These are phyloP conservation scores for Leucozona laternaria DNA, from an alignment of 2,888 invertebrate genomes.

Conservation along the genomic window DNA sequence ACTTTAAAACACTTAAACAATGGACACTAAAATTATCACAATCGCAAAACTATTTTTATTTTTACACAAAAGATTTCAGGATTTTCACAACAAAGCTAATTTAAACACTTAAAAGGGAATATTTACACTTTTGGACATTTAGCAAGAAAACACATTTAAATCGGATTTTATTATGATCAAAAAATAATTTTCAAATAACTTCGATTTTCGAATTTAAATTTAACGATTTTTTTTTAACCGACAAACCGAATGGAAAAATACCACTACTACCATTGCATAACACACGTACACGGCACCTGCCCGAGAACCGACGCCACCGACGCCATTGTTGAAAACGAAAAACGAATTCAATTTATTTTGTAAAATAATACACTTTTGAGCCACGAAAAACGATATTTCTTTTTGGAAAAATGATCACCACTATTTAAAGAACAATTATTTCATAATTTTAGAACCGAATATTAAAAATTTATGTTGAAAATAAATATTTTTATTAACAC, in stretches of 20 bases:
- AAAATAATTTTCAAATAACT: background rate
- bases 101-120: too few relatives aligned
- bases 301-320: background rate
- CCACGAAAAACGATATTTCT: background rate
- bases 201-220: background rate
- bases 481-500: background rate
- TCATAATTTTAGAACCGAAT: background rate
- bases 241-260: background rate
- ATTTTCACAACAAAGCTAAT: too few relatives aligned
- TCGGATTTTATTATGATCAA: background rate
- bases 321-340: background rate
- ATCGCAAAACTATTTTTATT: too few relatives aligned
- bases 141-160: background rate
- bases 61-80: too few relatives aligned
- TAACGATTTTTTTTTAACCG: background rate
- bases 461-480: background rate
- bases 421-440: background rate
- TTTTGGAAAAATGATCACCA: background rate
- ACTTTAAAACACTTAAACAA: too few relatives aligned
- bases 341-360: background rate
- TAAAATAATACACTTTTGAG: background rate
- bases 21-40: too few relatives aligned
- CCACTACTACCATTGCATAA: background rate
- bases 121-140: too few relatives aligned
- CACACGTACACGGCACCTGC: background rate